Evolutionary conservation across 2,113 vertebrate species (phyloP), one percentile per base, ranked within the genome.

Genomic region (Tupaia chinensis): DNA sequence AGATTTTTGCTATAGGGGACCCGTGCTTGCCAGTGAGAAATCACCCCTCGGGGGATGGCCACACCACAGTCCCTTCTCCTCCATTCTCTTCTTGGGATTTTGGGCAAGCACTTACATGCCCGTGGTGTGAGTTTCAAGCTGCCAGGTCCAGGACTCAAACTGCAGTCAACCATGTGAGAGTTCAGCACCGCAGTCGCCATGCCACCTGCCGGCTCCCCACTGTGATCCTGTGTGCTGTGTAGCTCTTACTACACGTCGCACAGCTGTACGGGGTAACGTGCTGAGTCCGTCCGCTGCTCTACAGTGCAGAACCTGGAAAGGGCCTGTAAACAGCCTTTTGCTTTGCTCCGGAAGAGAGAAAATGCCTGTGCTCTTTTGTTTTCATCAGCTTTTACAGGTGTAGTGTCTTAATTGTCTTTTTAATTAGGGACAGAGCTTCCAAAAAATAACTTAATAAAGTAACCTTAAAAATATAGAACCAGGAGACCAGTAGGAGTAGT

Each of bases 241-340:
- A 20, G 17, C n/a, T 29, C 29, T 53, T 27, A 69, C 11, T 69
- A 29, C 83, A 76, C 29, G 14, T 81, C 19, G 4, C 1, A 29
- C 25, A 15, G 29, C 58, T 27, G 22, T 1, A 8, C 7, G 0
- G 14, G 12, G 20, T 44, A 2, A 60, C 0, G 1, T 19, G 4
- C 73, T 0, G 7, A 66, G 63, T 19, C 23, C 2, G 1, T 27
- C 54, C 5, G 29, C 77, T 4, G 1, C 34, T 29, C 29, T 60
- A 1, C 58, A 65, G 7, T 34, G 44, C 12, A 14, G 44, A 60
- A 16, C 29, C 90, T 53, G 29, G 66, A 32, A 77, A 72, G 53
- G 65, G 58, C 23, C 27, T 54, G 3, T 5, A 29, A 53, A 20
- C 12, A n/a, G 34, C 66, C 25, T 63, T 90, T 29, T 34, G 20